Base-by-base conservation (phyloP, 2,888 invertebrate species). In the Drosophila cracens region DNA sequence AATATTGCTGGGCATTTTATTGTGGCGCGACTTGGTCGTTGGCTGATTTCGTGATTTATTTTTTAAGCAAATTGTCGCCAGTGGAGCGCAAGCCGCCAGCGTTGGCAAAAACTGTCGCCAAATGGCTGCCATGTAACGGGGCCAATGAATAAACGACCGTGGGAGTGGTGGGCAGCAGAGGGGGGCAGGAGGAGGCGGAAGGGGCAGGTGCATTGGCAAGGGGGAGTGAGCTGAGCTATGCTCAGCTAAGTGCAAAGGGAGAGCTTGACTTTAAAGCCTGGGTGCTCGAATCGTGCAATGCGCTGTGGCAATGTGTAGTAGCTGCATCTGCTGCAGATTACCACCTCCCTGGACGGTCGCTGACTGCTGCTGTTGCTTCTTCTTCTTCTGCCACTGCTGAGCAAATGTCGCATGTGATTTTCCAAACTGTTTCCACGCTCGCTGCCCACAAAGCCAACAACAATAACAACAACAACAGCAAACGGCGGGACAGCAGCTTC, bases 381-480 rank as follows among this genome's bases (percentile, higher is more conserved):
- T 21, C 46, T 16, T 8, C 46, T 46, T 16, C 21, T 59, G 36
- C 46, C 60, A 60, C 48, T 58, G 64, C 74, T 87, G 90, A 90
- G 89, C 82, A 91, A 91, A 90, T 92, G 91, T 91, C 87, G 92
- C 92, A 90, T 91, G 92, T 90, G 91, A 92, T 92, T 92, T 92
- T 87, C 89, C 87, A 84, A 93, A 92, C 92, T 92, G 92, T 92
- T 92, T 92, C 92, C 92, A 92, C 92, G 92, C 91, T 92, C 74
- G 88, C 92, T 92, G 93, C 92, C 92, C 93, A 92, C 92, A 91
- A 92, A 91, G 78, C 76, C 64, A 51, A 79, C 74, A 70, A 63
- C 58, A 80, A 70, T 63, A 79, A 29, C 57, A 73, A 36, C 61
- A 74, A 62, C 67, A 48, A 49, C 57, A 52, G 36, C 36, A 49